These are phyloP conservation scores for Stomorhina lunata DNA, from an alignment of 2,888 invertebrate genomes.

Conservation along the genomic window DNA sequence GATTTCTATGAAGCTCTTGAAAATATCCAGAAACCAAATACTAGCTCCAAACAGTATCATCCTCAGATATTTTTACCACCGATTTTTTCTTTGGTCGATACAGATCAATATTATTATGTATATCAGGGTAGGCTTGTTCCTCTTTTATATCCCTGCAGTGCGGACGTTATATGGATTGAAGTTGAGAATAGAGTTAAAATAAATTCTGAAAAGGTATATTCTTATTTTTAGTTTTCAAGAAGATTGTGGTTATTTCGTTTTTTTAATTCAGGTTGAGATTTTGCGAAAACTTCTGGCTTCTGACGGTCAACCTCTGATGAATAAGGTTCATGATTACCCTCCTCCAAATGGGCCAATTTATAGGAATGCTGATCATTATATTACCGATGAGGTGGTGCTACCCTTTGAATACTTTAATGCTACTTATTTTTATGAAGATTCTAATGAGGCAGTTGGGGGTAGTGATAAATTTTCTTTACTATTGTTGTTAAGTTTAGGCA, in stretches of 20 bases:
- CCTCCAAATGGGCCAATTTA: not conserved
- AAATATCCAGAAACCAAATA: not conserved
- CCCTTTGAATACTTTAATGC: not conserved
- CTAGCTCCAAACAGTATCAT: too few relatives aligned
- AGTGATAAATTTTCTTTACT: too few relatives aligned
- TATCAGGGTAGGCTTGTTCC: not conserved
- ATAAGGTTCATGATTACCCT: not conserved
- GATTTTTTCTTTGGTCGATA: not conserved
- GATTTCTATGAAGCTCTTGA: not conserved
- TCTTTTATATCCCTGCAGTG: not conserved
- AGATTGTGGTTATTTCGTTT: not conserved
- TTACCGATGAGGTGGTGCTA: not conserved
- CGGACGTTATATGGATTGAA: slow-evolving; percentile 3
- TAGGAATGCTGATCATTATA: not conserved
- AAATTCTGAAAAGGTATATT: not conserved
- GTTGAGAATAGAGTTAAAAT: not conserved
- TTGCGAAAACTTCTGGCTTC: not conserved
- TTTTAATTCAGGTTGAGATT: not conserved
- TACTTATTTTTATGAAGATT: not conserved
- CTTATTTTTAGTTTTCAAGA: not conserved
- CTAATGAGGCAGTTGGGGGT: too few relatives aligned
- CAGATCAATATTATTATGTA: not conserved
- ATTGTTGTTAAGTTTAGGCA: too few relatives aligned
- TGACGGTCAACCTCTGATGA: not conserved
- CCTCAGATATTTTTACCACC: not conserved